phyloP scores from a whole-genome alignment of 2,113 vertebrate species.

The Muntiacus reevesi region DNA sequence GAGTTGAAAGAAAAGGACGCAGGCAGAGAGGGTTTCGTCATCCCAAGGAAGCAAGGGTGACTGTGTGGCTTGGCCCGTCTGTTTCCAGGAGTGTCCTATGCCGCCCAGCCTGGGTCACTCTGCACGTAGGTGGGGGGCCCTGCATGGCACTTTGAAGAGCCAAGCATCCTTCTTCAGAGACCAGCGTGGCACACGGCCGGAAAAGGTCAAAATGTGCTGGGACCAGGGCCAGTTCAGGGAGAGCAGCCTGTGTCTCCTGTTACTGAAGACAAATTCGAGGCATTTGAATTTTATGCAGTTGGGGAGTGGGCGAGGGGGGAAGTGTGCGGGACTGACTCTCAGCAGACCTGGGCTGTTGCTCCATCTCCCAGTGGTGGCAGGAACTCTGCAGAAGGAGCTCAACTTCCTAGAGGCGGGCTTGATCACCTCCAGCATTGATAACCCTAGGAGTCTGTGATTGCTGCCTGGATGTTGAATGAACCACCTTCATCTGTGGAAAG shows the following conservation, averaged over 20 bases:
- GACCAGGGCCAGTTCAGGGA: background rate
- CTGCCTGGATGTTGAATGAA: background rate
- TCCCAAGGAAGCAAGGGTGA: background rate
- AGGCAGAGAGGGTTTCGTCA: background rate
- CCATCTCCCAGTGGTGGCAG: background rate
- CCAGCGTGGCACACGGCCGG: background rate
- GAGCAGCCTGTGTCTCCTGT: background rate
- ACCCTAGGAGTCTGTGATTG: background rate
- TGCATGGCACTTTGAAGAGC: background rate
- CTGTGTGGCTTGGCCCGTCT: background rate
- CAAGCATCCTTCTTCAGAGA: background rate
- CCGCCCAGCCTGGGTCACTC: background rate
- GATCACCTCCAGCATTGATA: background rate
- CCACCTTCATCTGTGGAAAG: background rate
- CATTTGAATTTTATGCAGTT: no score
- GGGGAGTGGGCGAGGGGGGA: rapidly evolving
- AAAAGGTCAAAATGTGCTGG: background rate
- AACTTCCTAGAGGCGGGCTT: background rate
- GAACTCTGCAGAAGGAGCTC: background rate
- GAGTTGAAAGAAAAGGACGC: background rate
- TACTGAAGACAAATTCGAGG: background rate
- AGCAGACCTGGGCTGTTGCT: background rate
- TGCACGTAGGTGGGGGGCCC: background rate
- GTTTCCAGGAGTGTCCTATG: background rate
- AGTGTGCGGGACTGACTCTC: rapidly evolving